Conservation (phyloP, 2,888 invertebrate genomes). For the Caenorhabditis sinica region DNA sequence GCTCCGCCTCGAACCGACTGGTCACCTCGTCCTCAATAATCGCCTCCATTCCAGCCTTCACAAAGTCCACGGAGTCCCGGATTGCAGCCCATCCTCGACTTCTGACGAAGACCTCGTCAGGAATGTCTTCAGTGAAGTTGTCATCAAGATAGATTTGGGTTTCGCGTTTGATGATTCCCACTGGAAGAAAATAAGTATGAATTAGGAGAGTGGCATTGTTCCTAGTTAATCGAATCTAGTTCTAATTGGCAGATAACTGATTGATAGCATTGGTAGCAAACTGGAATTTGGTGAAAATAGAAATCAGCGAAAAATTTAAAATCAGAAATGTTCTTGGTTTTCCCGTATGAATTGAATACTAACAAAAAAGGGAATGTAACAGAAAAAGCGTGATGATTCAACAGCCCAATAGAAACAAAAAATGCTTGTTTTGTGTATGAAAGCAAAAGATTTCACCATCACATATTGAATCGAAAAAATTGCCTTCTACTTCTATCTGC, state of each 20-base stretch:
- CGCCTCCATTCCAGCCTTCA: conserved; percentile 90
- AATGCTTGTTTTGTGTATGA: background rate
- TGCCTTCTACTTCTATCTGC: background rate
- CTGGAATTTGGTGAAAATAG: background rate
- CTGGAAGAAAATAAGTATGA: conserved; percentile 48
- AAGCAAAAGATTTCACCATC: background rate
- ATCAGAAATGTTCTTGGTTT: conserved; percentile 1
- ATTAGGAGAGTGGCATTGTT: conserved; percentile 27
- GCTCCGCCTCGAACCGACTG: conserved; percentile 96
- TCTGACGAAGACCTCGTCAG: conserved; percentile 75
- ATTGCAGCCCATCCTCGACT: conserved; percentile 81
- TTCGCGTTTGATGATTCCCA: conserved; percentile 76
- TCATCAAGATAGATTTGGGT: conserved; percentile 77
- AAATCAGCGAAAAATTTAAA: background rate
- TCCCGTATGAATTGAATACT: background rate
- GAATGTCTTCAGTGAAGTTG: conserved; percentile 68
- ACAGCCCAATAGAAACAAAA: conserved; percentile 11
- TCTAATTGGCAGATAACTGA: background rate
- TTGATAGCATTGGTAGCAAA: background rate
- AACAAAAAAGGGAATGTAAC: conserved; percentile 20
- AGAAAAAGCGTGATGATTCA: conserved; percentile 19
- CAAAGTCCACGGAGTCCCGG: conserved; percentile 80
- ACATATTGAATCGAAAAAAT: background rate
- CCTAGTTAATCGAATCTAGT: conserved; percentile 33
- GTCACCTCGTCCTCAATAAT: conserved; percentile 99